Evolutionary conservation across 2,797 vertebrate species (phyloP), one percentile per base, ranked within the genome.

Genomic region (Novumbra hubbsi): DNA sequence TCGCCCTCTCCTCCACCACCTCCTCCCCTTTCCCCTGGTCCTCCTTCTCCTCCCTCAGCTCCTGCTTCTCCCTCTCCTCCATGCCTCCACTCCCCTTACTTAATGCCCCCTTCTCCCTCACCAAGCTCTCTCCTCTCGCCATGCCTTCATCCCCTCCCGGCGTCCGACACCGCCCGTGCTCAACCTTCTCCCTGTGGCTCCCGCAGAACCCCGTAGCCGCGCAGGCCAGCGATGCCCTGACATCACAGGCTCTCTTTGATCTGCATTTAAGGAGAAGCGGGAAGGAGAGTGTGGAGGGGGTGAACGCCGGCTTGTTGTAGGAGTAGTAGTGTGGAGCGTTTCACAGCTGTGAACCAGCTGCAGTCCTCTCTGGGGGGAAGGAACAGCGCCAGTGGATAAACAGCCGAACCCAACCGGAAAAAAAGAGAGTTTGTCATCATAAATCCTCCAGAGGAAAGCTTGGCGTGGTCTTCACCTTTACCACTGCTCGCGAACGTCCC

Each of bases 281-380:
- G 21, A 73, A 84, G 81, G 80, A 86, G 88, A 83, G n/a, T n/a
- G n/a, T 34, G 49, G 60, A n/a, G 73, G 72, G 72, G 60, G 74
- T 69, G 68, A 67, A 77, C 90, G 88, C 87, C 89, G 88, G 89
- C 85, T 89, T 88, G 86, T 83, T 49, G 77, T 64, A 75, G 63
- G 30, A 12, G 64, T 30, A 72, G 76, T 79, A 75, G 76, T 60
- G 78, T 77, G 89, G 77, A 85, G 83, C 90, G 86, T 87, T 89
- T 87, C 86, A 89, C 93, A 94, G 93, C 92, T 94, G 93, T 91
- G 79, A 80, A 68, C 85, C 93, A 94, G 92, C 92, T 94, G 94
- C 81, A 86, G 85, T 1, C 32, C 16, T 15, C 21, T 19, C 34
- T 80, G 82, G 27, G 34, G 45, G 50, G 67, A 69, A 73, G 76